Base-by-base conservation (phyloP, 2,888 invertebrate species). In the Nebria brevicollis region DNA sequence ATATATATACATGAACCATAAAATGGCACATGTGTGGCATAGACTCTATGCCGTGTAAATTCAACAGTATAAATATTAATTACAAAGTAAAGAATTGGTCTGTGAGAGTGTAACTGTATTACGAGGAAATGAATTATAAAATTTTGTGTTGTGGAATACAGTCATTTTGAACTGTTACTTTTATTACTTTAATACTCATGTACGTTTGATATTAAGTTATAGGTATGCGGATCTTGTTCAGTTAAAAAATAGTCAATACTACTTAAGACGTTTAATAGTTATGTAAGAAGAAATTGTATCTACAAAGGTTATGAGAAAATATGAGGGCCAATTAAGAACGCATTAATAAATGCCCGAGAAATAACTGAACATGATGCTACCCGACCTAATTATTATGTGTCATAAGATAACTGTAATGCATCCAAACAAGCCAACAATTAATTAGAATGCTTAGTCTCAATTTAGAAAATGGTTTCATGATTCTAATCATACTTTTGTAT, bases 251-350 rank as follows among this genome's bases (percentile, higher is more conserved):
- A 54, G 11, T 54, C 54, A 54, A 7, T 54, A 54, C 8, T 54
- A 54, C 7, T 54, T 54, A 13, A 54, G 13, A 1, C 54, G 13
- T 13, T 54, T 54, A 1, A 54, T 54, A 54, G 11, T 11, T 11
- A 54, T 54, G 8, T 8, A 54, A 54, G 54, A 54, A 54, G 54
- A 54, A 54, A 54, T 54, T 54, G 54, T 54, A 54, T 54, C 54
- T 11, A 54, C 11, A 11, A 54, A 54, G 54, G 54, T 54, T 54
- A 54, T 7, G 34, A 34, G 34, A 54, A 54, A 8, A 54, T 3
- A 54, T 54, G 54, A 54, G 54, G 54, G 54, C 54, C 54, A 54
- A 54, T 54, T 54, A 54, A 54, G 54, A 54, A 54, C 54, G 54
- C 54, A 54, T 54, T 54, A 54, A 54, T 54, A 54, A 54, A 54